These are phyloP conservation scores for Halichoeres trimaculatus DNA, from an alignment of 2,113 vertebrate species.

Conservation along the genomic window DNA sequence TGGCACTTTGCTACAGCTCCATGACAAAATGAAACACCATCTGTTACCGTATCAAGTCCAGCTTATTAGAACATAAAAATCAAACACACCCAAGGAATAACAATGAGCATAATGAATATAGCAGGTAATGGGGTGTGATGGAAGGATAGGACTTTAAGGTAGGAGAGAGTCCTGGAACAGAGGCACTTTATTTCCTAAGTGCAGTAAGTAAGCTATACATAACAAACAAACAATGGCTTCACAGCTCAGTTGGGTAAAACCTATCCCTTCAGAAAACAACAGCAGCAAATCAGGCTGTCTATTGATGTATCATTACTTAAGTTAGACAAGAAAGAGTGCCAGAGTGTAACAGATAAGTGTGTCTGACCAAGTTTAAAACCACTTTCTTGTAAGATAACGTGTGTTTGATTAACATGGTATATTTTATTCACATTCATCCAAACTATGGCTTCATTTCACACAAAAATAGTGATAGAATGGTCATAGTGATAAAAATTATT, in stretches of 20 bases:
- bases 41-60: conserved; percentile 91
- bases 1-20: conserved; percentile 90
- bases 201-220: conserved; percentile 24
- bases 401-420: neutral
- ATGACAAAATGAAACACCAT: conserved; percentile 95
- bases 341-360: neutral
- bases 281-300: neutral
- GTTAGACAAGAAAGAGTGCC: neutral
- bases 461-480: no score
- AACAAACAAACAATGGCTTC: conserved; percentile 31
- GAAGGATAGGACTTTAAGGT: conserved; percentile 48
- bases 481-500: no score
- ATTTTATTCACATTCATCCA: neutral
- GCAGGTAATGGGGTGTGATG: conserved; percentile 68
- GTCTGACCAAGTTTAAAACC: neutral
- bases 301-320: neutral
- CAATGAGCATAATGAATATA: conserved; percentile 74
- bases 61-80: conserved; percentile 94
- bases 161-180: conserved; percentile 45
- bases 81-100: conserved; percentile 66
- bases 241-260: neutral
- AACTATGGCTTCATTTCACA: neutral
- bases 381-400: neutral
- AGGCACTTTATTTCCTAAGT: conserved; percentile 41
- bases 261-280: neutral